Evolutionary conservation across 1,140 invertebrate species (phyloP), one percentile per base, ranked within the genome.

Genomic region (Nymphalis io): DNA sequence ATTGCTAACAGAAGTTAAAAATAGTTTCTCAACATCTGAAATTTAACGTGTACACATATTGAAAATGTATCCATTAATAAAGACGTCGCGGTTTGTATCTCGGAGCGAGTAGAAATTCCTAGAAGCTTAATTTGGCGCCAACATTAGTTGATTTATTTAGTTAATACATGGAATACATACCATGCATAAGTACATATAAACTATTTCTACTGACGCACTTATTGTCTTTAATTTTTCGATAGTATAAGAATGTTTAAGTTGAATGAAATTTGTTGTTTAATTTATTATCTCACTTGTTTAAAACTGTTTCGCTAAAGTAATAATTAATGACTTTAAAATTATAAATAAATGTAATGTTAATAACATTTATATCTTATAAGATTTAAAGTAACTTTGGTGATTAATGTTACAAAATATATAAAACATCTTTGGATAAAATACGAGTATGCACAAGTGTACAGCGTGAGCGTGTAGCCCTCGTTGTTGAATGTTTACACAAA

Each of bases 401-500:
- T 33, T 33, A 33, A 33, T 33, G 10, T n/a, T 33, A 12, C 2
- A 18, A 8, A 20, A 18, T 8, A 18, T 20, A 6, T 12, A 46
- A 51, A 11, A 20, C n/a, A 20, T 20, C 6, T 51, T 51, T 20
- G 11, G n/a, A 12, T 51, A 20, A 27, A 15, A 11, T 61, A 33
- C 27, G 27, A 4, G 27, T 33, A 18, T 48, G 21, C 42, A 27
- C 60, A 61, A 48, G 42, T 61, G 60, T 61, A 33, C 23, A n/a
- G n/a, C n/a, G 23, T 5, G 27, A 16, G 42, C n/a, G 13, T 27
- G 15, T 13, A 51, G n/a, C 10, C 8, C 21, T 55, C 21, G 5
- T 27, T 55, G 21, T 27, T 55, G n/a, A 23, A 27, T 55, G 51
- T 55, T 55, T 55, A 55, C 51, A 27, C 20, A 15, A 27, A 27